These are phyloP conservation scores for Atta texana DNA, from an alignment of 1,140 invertebrate genomes.

Conservation along the genomic window DNA sequence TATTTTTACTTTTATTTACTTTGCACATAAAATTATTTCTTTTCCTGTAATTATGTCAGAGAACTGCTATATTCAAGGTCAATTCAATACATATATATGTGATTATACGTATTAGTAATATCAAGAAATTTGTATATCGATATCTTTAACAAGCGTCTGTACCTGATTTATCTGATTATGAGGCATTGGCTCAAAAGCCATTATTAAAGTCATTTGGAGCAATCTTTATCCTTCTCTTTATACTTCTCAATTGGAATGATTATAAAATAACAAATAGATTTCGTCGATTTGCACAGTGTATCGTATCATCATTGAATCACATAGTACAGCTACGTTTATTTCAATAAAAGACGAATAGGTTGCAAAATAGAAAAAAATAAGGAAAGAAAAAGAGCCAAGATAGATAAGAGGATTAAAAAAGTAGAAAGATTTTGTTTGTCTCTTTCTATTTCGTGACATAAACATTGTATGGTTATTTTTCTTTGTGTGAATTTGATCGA, in stretches of 20 bases:
- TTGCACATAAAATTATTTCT: background rate
- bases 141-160: background rate
- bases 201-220: background rate
- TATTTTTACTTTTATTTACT: background rate
- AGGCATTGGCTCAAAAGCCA: background rate
- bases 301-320: slow-evolving; percentile 28
- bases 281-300: slow-evolving; percentile 23
- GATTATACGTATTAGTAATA: background rate
- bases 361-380: background rate
- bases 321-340: background rate
- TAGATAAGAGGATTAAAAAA: slow-evolving; percentile 19
- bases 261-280: slow-evolving; percentile 34
- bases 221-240: background rate
- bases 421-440: slow-evolving; percentile 42
- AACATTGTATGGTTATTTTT: slow-evolving; percentile 26
- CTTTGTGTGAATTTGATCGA: slow-evolving; percentile 45
- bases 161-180: background rate
- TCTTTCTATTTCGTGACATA: slow-evolving; percentile 37
- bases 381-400: slow-evolving; percentile 2
- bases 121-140: background rate
- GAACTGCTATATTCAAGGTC: background rate
- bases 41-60: background rate
- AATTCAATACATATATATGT: background rate
- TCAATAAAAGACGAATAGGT: slow-evolving; percentile 37
- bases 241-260: background rate